These are phyloP conservation scores for Nemotelus pantherinus DNA, from an alignment of 2,888 invertebrate species.

Conservation along the genomic window DNA sequence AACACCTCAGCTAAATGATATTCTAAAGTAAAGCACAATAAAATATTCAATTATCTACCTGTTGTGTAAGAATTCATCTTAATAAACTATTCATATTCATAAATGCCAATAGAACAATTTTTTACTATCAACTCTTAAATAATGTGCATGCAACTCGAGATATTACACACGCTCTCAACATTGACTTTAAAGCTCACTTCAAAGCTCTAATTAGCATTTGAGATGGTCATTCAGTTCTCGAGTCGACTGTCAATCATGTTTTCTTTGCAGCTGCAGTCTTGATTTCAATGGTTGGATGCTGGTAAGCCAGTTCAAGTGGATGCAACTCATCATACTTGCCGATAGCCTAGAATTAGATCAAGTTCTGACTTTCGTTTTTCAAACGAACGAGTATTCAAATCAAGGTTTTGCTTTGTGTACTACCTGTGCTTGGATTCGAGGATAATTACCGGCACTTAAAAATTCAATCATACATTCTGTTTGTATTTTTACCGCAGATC, in stretches of 20 bases:
- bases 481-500: too few relatives aligned
- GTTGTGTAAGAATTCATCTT: background rate
- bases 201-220: conserved; percentile 6
- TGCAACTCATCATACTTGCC: conserved; percentile 12
- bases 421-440: too few relatives aligned
- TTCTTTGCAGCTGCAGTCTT: conserved; percentile 8
- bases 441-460: too few relatives aligned
- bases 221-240: background rate
- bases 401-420: conserved; percentile 28
- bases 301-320: background rate
- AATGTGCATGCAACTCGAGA: too few relatives aligned
- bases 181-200: conserved; percentile 31
- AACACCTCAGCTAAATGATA: too few relatives aligned
- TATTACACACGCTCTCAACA: background rate
- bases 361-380: conserved; percentile 15
- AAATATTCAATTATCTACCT: background rate
- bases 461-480: too few relatives aligned
- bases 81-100: too few relatives aligned
- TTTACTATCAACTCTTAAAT: too few relatives aligned
- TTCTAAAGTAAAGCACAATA: too few relatives aligned
- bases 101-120: too few relatives aligned
- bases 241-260: background rate
- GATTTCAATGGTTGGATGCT: background rate
- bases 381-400: conserved; percentile 5
- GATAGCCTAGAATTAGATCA: conserved; percentile 34